phyloP scores from a whole-genome alignment of 1,140 invertebrate genomes.

The Drosophila repletoides region DNA sequence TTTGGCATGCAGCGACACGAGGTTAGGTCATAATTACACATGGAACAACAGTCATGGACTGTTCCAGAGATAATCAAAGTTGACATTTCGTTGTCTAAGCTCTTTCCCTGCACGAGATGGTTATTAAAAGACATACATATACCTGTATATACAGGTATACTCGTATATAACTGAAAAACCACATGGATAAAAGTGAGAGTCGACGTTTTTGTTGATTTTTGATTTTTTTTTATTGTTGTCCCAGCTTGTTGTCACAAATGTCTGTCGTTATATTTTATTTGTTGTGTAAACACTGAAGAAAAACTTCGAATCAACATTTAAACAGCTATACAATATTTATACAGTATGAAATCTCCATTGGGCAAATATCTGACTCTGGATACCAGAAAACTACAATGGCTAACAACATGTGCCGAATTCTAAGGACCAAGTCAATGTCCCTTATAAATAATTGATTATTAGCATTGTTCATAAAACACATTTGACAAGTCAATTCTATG shows the following conservation, averaged over 20 bases:
- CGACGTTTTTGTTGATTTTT: background rate
- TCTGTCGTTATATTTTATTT: slow-evolving; percentile 50
- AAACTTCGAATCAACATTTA: slow-evolving; percentile 8
- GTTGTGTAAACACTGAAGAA: slow-evolving; percentile 50
- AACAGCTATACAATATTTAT: slow-evolving; percentile 5
- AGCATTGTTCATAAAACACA: background rate
- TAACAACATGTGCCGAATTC: background rate
- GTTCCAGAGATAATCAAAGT: slow-evolving; percentile 57
- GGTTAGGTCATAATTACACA: slow-evolving; percentile 67
- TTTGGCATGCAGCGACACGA: slow-evolving; percentile 39
- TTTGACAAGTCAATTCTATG: background rate
- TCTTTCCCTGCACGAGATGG: slow-evolving; percentile 31
- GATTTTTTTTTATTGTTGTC: background rate
- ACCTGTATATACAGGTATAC: slow-evolving; percentile 14
- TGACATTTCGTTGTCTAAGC: slow-evolving; percentile 69
- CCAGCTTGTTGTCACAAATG: slow-evolving; percentile 21
- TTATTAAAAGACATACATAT: slow-evolving; percentile 5
- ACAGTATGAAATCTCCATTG: slow-evolving; percentile 8
- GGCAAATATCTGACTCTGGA: slow-evolving; percentile 13
- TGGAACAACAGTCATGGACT: slow-evolving; percentile 21
- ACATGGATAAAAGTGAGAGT: slow-evolving; percentile 63
- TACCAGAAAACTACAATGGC: background rate
- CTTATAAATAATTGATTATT: background rate
- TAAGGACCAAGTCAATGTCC: background rate
- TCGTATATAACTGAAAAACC: background rate